These are phyloP conservation scores for Machaerirhynchus nigripectus DNA, from an alignment of 2,113 vertebrate genomes.

Conservation along the genomic window DNA sequence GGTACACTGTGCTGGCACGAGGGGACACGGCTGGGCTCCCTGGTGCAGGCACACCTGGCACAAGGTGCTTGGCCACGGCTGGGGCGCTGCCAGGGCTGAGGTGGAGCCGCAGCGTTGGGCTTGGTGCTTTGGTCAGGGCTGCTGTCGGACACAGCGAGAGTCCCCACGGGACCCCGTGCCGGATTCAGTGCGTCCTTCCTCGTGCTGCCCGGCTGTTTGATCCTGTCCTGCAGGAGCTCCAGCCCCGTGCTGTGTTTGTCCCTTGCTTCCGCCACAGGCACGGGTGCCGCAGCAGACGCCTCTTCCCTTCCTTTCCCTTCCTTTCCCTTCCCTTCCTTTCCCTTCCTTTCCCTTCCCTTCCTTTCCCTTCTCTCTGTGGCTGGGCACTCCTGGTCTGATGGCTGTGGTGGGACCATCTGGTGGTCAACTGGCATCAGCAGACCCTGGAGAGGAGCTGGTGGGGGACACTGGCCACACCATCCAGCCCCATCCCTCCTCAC, in stretches of 20 bases:
- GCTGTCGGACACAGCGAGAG: rapidly evolving
- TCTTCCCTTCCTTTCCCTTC: neutral
- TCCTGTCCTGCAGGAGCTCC: neutral
- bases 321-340: neutral
- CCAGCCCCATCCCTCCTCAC: neutral
- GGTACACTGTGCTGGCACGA: rapidly evolving
- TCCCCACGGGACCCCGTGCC: rapidly evolving
- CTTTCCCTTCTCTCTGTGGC: neutral
- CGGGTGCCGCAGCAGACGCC: rapidly evolving
- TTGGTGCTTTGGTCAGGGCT: neutral
- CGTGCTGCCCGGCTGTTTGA: rapidly evolving
- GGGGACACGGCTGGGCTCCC: neutral
- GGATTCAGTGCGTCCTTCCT: neutral
- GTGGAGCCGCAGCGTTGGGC: rapidly evolving
- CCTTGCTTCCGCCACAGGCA: neutral
- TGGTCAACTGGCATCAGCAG: rapidly evolving
- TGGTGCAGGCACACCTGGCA: rapidly evolving
- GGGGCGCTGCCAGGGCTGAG: rapidly evolving
- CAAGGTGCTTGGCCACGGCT: rapidly evolving
- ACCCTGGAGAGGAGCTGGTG: neutral
- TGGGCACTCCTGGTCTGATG: rapidly evolving
- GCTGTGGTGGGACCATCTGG: rapidly evolving
- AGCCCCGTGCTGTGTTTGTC: neutral
- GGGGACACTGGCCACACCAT: rapidly evolving
- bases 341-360: neutral